These are phyloP conservation scores for Lypha dubia DNA, from an alignment of 2,888 invertebrate genomes.

Conservation along the genomic window DNA sequence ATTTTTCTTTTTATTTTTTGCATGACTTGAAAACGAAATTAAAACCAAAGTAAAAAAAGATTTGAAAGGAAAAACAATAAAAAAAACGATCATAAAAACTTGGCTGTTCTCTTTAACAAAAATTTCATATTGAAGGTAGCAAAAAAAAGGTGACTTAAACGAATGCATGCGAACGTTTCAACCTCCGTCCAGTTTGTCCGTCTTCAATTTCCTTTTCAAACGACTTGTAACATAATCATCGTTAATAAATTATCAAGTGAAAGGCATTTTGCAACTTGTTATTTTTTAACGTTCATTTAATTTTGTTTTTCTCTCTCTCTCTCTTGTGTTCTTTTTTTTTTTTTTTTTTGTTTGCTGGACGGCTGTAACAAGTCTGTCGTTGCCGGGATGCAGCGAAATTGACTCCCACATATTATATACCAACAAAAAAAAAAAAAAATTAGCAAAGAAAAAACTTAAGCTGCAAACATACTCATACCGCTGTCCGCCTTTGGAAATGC, in stretches of 20 bases:
- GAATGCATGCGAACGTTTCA: slow-evolving; percentile 1
- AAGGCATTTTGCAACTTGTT: slow-evolving; percentile 74
- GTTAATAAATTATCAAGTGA: slow-evolving; percentile 75
- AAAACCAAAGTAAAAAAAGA: slow-evolving; percentile 30
- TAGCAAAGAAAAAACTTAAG: not conserved
- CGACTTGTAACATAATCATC: slow-evolving; percentile 67
- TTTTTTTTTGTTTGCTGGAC: not conserved
- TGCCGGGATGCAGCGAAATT: slow-evolving; percentile 65
- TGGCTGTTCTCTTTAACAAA: slow-evolving; percentile 53
- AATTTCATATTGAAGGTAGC: not conserved
- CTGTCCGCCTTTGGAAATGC: slow-evolving; percentile 24
- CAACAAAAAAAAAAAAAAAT: slow-evolving; percentile 6
- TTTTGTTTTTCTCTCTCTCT: slow-evolving; percentile 6
- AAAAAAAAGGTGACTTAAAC: slow-evolving; percentile 32
- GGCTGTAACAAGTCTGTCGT: slow-evolving; percentile 26
- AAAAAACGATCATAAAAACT: slow-evolving; percentile 34
- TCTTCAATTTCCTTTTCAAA: slow-evolving; percentile 70
- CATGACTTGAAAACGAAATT: slow-evolving; percentile 25
- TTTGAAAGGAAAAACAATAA: not conserved
- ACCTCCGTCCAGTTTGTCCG: slow-evolving; percentile 33
- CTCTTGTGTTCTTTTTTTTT: not conserved
- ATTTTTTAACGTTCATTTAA: slow-evolving; percentile 38
- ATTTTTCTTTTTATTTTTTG: slow-evolving; percentile 7
- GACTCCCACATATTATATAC: slow-evolving; percentile 66
- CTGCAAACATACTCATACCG: slow-evolving; percentile 32